Evolutionary conservation across 1,140 invertebrate species (phyloP).

Genomic region (Euura lappo): DNA sequence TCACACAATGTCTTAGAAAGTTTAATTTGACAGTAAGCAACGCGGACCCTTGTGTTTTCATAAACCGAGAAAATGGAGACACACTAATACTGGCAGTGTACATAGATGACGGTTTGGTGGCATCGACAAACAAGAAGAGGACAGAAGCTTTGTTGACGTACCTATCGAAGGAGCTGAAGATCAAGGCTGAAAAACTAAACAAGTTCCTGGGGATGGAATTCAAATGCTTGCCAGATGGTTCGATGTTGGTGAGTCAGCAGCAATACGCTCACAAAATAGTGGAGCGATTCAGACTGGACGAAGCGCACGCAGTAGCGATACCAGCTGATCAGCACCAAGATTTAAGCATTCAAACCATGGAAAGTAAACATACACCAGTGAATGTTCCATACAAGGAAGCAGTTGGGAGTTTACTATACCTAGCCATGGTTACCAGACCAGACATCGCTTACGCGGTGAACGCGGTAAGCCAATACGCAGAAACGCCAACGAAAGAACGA

Average conservation of each 20-base stretch:
- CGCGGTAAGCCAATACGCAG: constrained; percentile 30
- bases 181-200: constrained; percentile 15
- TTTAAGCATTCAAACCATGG: background rate
- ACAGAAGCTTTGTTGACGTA: constrained; percentile 30
- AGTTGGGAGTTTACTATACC: constrained; percentile 45
- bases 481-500: constrained; percentile 28
- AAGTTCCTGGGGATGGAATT: constrained; percentile 44
- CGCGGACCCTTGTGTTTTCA: constrained; percentile 37
- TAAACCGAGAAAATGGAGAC: constrained; percentile 23
- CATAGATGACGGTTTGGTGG: constrained; percentile 59
- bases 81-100: constrained; percentile 51
- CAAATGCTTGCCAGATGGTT: constrained; percentile 10
- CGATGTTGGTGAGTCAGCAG: constrained; percentile 12
- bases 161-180: constrained; percentile 17
- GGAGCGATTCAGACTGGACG: constrained; percentile 10
- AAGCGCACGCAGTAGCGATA: constrained; percentile 17
- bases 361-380: background rate
- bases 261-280: constrained; percentile 15
- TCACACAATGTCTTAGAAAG: constrained; percentile 34
- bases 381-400: constrained; percentile 37
- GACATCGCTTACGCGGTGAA: constrained; percentile 43
- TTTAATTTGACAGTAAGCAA: constrained; percentile 34
- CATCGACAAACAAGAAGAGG: constrained; percentile 24
- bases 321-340: constrained; percentile 24
- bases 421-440: constrained; percentile 43